A percentile compares a stretch with the other conserved stretches of the same genome.
Evolutionary conservation across 2,113 vertebrate genomes (phyloP).

Genomic region (Eurypyga helias): DNA sequence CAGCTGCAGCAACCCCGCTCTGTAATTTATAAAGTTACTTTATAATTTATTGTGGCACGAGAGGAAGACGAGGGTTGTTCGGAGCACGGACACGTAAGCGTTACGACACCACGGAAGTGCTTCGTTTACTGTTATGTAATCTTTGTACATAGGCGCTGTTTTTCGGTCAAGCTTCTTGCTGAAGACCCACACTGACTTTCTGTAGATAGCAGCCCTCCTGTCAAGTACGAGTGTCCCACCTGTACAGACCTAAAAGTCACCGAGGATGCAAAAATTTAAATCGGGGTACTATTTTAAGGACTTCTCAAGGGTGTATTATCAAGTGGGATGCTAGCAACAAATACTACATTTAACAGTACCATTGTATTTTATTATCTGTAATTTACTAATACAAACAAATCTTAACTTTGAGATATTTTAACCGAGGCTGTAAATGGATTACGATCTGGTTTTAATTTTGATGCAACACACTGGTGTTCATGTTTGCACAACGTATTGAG

Average conservation of each 20-base stretch:
- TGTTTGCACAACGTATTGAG: constrained; percentile 89
- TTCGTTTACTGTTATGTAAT: constrained; percentile 92
- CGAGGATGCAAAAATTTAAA: constrained; percentile 69
- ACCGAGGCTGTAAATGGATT: constrained; percentile 81
- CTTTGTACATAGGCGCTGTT: constrained; percentile 96
- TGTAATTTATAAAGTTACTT: background rate
- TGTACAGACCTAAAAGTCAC: constrained; percentile 86
- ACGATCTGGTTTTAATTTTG: constrained; percentile 84
- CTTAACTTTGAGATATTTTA: constrained; percentile 83
- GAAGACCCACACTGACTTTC: constrained; percentile 80
- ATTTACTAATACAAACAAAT: constrained; percentile 82
- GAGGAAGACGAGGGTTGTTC: constrained; percentile 73
- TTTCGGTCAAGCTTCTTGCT: constrained; percentile 79
- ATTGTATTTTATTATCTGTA: constrained; percentile 85
- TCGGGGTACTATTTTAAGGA: constrained; percentile 80
- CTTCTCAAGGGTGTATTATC: constrained; percentile 70
- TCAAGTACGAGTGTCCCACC: constrained; percentile 83
- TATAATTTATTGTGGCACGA: constrained; percentile 90
- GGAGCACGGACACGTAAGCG: constrained; percentile 79
- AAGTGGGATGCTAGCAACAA: constrained; percentile 75
- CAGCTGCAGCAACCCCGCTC: constrained; percentile 56
- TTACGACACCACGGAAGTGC: constrained; percentile 86
- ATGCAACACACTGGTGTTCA: constrained; percentile 94
- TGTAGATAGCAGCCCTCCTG: constrained; percentile 86
- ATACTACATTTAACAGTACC: constrained; percentile 79